These are phyloP conservation scores for Notolabrus celidotus DNA, from an alignment of 2,797 vertebrate genomes.

Conservation along the genomic window DNA sequence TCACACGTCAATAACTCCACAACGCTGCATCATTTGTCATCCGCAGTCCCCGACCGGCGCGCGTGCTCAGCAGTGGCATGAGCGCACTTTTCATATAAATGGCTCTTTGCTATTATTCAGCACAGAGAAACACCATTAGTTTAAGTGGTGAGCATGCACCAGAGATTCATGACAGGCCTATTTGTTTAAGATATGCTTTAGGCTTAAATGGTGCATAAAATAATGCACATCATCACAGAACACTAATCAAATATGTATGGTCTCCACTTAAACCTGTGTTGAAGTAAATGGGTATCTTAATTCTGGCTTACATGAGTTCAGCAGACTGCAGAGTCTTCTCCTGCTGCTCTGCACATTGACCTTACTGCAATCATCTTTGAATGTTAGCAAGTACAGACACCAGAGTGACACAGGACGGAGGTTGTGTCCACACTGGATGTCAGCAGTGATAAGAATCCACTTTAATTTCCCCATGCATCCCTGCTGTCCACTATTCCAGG, in stretches of 20 bases:
- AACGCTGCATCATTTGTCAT: conserved; percentile 58
- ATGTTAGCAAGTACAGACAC: conserved; percentile 24
- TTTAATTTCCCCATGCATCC: conserved; percentile 42
- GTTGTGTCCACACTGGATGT: conserved; percentile 55
- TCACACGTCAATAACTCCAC: conserved; percentile 56
- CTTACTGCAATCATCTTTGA: conserved; percentile 15
- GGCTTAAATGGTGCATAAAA: conserved; percentile 68
- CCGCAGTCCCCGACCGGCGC: conserved; percentile 19
- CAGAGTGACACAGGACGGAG: conserved; percentile 24
- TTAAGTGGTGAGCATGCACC: conserved; percentile 57
- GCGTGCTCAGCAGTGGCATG: conserved; percentile 41
- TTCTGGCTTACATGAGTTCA: conserved; percentile 23
- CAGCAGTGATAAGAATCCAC: conserved; percentile 43
- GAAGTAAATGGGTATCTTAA: conserved; percentile 36
- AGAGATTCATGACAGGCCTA: conserved; percentile 56
- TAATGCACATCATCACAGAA: conserved; percentile 54
- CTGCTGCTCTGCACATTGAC: not conserved
- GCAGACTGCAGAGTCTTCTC: not conserved
- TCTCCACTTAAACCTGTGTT: conserved; percentile 52
- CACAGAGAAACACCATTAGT: conserved; percentile 71
- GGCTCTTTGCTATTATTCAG: conserved; percentile 60
- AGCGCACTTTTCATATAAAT: conserved; percentile 50
- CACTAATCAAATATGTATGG: conserved; percentile 55
- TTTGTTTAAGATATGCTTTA: conserved; percentile 63
- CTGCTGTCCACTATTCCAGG: conserved; percentile 32